Conservation (phyloP, 2,888 invertebrate genomes). For the Carterocephalus palaemon region DNA sequence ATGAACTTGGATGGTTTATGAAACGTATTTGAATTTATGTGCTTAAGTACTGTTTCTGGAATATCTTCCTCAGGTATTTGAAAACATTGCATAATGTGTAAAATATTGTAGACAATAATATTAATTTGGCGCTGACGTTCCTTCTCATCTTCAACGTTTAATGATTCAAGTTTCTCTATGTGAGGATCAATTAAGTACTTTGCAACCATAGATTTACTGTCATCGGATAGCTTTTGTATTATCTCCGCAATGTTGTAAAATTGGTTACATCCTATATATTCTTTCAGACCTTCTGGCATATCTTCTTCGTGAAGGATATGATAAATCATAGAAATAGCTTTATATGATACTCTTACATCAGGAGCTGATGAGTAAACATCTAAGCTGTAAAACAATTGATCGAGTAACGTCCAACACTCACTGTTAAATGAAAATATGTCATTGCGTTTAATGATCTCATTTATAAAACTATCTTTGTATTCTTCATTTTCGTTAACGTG, state of each 20-base stretch:
- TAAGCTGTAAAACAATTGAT: constrained; percentile 47
- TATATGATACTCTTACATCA: constrained; percentile 33
- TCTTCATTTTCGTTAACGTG: constrained; percentile 47
- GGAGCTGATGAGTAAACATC: constrained; percentile 38
- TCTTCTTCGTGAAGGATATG: constrained; percentile 41
- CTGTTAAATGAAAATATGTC: constrained; percentile 46
- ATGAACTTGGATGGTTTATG: no score
- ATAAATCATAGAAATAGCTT: constrained; percentile 41
- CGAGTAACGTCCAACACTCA: constrained; percentile 47
- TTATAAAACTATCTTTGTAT: constrained; percentile 43
- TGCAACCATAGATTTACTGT: no score
- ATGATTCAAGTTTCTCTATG: constrained; percentile 2
- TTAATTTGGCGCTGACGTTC: not conserved
- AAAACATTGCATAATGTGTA: no score
- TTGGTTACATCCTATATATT: no score
- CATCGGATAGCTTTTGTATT: constrained; percentile 12
- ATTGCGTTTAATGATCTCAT: constrained; percentile 36
- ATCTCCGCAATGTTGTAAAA: no score
- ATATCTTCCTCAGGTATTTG: no score
- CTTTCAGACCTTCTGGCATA: constrained; percentile 35
- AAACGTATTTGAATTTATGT: no score
- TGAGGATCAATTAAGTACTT: no score
- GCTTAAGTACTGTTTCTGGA: no score
- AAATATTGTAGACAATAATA: not conserved
- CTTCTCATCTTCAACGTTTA: not conserved